These are phyloP conservation scores for Apamea epomidion DNA, from an alignment of 2,888 invertebrate genomes.

Conservation along the genomic window DNA sequence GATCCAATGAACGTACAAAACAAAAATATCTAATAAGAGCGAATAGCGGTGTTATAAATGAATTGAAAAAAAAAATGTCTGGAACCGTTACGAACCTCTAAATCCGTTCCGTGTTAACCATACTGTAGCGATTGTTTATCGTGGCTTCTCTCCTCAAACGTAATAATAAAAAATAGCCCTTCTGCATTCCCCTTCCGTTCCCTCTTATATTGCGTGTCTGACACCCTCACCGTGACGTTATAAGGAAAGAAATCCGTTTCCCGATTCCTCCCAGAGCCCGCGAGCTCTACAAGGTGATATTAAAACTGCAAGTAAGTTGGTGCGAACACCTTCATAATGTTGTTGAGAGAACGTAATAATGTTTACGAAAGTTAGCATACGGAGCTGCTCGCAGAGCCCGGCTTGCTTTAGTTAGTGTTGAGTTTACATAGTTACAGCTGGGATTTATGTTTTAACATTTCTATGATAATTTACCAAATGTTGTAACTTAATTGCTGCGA, in stretches of 20 bases:
- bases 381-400: not conserved
- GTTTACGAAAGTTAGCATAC: constrained; percentile 27
- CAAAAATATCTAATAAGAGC: not conserved
- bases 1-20: not conserved
- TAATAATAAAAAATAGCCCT: not conserved
- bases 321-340: constrained; percentile 36
- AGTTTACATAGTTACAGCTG: not conserved
- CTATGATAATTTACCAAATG: not conserved
- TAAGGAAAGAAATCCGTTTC: constrained; percentile 24
- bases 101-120: not conserved
- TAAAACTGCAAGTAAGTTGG: constrained; percentile 41
- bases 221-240: not conserved
- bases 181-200: not conserved
- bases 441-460: not conserved
- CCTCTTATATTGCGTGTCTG: not conserved
- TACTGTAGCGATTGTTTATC: not conserved
- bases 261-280: not conserved
- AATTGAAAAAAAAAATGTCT: not conserved
- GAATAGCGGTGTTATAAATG: not conserved
- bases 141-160: not conserved
- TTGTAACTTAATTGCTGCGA: not conserved
- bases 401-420: constrained; percentile 10
- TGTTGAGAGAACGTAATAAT: constrained; percentile 18
- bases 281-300: constrained; percentile 19
- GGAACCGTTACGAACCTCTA: not conserved